These are phyloP conservation scores for Micromesistius poutassou DNA, from an alignment of 2,797 vertebrate species.

Conservation along the genomic window DNA sequence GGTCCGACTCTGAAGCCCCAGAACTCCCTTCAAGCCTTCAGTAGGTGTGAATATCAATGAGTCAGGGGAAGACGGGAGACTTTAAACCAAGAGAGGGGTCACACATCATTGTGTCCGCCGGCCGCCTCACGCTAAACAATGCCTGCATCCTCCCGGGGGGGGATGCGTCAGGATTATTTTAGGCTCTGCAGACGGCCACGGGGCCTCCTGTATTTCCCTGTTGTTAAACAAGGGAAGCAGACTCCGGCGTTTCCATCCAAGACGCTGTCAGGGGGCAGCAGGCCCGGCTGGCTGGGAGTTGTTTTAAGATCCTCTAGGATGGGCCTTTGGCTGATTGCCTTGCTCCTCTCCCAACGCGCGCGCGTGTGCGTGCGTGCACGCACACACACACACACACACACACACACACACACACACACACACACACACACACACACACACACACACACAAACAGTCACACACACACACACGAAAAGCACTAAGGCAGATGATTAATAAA, in stretches of 20 bases:
- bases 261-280: background rate
- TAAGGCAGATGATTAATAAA: background rate
- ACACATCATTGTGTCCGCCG: background rate
- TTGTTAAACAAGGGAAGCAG: background rate
- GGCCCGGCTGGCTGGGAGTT: too few relatives aligned
- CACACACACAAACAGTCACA: too few relatives aligned
- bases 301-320: background rate
- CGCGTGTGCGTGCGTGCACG: too few relatives aligned
- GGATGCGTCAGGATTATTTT: background rate
- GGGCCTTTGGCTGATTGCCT: background rate
- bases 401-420: background rate
- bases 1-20: conserved; percentile 29
- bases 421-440: too few relatives aligned
- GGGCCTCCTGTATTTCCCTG: background rate
- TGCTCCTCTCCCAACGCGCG: background rate
- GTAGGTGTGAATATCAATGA: background rate
- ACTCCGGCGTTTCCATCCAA: background rate
- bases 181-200: background rate
- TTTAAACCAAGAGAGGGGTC: background rate
- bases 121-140: background rate
- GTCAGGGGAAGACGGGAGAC: background rate
- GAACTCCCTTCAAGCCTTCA: conserved; percentile 21
- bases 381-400: background rate
- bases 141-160: background rate
- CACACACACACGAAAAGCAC: background rate